Percentiles rank a stretch among this genome's conserved stretches.
phyloP scores from a whole-genome alignment of 2,797 vertebrate genomes.

The Esox masquinongy region DNA sequence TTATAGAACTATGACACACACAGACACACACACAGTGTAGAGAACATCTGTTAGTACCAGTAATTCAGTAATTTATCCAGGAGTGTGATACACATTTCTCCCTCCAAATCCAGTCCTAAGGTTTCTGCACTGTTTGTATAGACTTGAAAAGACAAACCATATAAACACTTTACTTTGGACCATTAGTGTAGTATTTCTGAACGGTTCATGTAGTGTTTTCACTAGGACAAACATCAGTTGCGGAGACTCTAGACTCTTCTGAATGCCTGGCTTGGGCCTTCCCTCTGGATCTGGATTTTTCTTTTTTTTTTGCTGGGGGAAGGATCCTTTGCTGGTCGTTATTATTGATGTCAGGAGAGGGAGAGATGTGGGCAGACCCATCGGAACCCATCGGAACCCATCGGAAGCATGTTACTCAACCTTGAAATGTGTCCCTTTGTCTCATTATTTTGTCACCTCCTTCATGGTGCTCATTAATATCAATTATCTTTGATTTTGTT shows the following conservation, averaged over 20 bases:
- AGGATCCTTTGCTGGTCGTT: conserved; percentile 49
- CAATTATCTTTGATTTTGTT: conserved; percentile 42
- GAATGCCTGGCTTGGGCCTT: conserved; percentile 49
- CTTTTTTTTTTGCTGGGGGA: conserved; percentile 53
- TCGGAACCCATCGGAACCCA: conserved; percentile 62
- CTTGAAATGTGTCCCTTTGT: conserved; percentile 68
- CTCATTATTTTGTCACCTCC: conserved; percentile 51
- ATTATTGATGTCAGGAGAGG: conserved; percentile 69
- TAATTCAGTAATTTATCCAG: conserved; percentile 69
- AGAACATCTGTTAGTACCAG: conserved; percentile 61
- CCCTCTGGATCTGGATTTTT: conserved; percentile 52
- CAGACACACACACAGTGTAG: conserved; percentile 50
- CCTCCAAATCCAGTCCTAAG: conserved; percentile 71
- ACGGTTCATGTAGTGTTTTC: conserved; percentile 54
- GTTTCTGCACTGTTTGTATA: conserved; percentile 59
- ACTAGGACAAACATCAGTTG: conserved; percentile 47
- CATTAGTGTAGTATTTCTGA: conserved; percentile 50
- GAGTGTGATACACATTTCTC: conserved; percentile 66
- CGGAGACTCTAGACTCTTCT: conserved; percentile 54
- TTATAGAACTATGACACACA: conserved; percentile 38
- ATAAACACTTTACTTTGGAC: conserved; percentile 65
- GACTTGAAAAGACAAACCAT: conserved; percentile 60
- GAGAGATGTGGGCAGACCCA: conserved; percentile 59
- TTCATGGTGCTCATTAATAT: conserved; percentile 53
- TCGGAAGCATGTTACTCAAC: conserved; percentile 69